These are phyloP conservation scores for Drosophila busckii DNA, from an alignment of 1,140 invertebrate species.

Conservation along the genomic window DNA sequence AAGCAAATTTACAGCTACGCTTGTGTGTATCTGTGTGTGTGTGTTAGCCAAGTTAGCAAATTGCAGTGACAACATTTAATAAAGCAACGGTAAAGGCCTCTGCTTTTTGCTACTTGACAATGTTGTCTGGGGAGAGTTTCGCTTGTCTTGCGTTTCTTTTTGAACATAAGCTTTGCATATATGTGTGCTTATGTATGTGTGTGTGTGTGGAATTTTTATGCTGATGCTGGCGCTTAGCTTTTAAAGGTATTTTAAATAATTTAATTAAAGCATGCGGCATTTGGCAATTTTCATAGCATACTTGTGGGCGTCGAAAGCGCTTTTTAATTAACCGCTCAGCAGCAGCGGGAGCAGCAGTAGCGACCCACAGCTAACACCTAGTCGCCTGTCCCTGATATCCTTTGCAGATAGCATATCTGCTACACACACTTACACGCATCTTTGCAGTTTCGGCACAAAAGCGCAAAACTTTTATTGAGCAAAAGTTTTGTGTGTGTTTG, in stretches of 20 bases:
- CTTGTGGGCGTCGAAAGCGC: slow-evolving; percentile 30
- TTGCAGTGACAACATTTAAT: slow-evolving; percentile 65
- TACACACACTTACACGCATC: no score
- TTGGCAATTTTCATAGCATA: slow-evolving; percentile 31
- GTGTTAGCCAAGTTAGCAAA: slow-evolving; percentile 49
- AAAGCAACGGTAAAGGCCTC: slow-evolving; percentile 21
- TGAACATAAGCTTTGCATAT: not conserved
- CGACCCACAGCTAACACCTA: slow-evolving; percentile 17
- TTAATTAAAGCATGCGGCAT: slow-evolving; percentile 47
- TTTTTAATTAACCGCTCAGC: slow-evolving; percentile 59
- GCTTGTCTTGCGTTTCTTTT: slow-evolving; percentile 41
- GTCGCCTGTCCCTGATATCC: slow-evolving; percentile 24
- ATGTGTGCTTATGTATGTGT: slow-evolving; percentile 7
- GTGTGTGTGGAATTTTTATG: slow-evolving; percentile 28
- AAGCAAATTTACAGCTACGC: not conserved
- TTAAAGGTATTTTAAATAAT: slow-evolving; percentile 61
- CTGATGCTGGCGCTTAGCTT: slow-evolving; percentile 14
- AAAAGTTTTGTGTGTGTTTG: slow-evolving; percentile 68
- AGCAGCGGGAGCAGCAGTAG: slow-evolving; percentile 2
- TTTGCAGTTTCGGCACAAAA: no score
- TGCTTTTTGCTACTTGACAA: not conserved
- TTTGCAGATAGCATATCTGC: no score
- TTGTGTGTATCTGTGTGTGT: not conserved
- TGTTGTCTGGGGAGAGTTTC: slow-evolving; percentile 6
- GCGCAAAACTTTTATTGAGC: slow-evolving; percentile 58